A percentile compares a stretch with the other conserved stretches of the same genome.
phyloP scores from a whole-genome alignment of 2,888 invertebrate species.

The Scrobipalpa costella region DNA sequence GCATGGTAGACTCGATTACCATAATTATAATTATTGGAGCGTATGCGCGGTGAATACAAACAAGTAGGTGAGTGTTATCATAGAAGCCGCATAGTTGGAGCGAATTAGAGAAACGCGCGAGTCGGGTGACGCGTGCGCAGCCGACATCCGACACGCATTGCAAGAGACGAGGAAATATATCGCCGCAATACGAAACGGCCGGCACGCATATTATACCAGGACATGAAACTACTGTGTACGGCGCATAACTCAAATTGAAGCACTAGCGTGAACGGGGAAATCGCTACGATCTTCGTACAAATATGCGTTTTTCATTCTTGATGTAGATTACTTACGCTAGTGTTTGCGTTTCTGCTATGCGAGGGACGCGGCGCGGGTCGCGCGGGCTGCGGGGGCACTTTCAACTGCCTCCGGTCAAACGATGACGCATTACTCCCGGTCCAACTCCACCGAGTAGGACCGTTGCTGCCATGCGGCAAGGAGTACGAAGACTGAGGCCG shows the following conservation, averaged over 20 bases:
- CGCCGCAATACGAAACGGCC: conserved; percentile 47
- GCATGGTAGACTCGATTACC: conserved; percentile 12
- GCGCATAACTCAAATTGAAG: conserved; percentile 23
- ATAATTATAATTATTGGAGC: conserved; percentile 19
- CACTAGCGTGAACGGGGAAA: conserved; percentile 27
- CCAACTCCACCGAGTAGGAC: conserved; percentile 80
- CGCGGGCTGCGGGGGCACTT: conserved; percentile 73
- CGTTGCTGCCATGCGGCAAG: conserved; percentile 78
- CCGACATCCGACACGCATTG: conserved; percentile 69
- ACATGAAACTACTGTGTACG: conserved; percentile 45
- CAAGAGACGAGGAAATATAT: conserved; percentile 68
- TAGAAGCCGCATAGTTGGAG: conserved; percentile 42
- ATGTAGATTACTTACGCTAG: conserved; percentile 72
- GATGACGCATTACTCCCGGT: conserved; percentile 77
- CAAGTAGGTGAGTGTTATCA: conserved; percentile 29
- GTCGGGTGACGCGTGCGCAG: conserved; percentile 60
- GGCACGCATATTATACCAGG: conserved; percentile 53
- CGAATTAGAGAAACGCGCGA: conserved; percentile 54
- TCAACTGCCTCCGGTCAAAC: conserved; percentile 72
- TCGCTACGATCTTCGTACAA: conserved; percentile 9
- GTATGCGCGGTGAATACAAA: conserved; percentile 3
- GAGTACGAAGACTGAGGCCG: conserved; percentile 78
- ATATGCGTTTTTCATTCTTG: conserved; percentile 7
- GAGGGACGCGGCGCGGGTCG: conserved; percentile 70
- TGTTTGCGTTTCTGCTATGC: conserved; percentile 58